Evolutionary conservation across 2,888 invertebrate species (phyloP).

Genomic region (Baccha elongata): DNA sequence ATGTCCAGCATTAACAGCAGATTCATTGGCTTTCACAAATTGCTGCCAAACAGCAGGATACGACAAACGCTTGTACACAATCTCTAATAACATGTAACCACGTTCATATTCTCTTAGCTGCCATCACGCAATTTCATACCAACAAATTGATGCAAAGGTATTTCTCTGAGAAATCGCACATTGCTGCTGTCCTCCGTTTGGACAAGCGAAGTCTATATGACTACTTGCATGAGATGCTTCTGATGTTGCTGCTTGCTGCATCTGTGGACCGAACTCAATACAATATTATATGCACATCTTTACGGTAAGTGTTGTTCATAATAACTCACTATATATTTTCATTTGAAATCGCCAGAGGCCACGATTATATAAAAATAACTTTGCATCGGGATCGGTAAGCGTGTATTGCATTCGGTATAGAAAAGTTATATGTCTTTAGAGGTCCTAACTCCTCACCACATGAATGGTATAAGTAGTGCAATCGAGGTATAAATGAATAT

Average conservation of each 20-base stretch:
- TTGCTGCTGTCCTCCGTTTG: conserved; percentile 7
- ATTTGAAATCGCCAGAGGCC: too few relatives aligned
- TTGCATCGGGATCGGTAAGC: background rate
- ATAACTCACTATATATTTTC: conserved; percentile 11
- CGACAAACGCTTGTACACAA: background rate
- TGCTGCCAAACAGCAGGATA: background rate
- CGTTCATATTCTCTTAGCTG: background rate
- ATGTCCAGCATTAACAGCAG: conserved; percentile 16
- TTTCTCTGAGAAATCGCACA: background rate
- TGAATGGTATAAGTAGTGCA: conserved; percentile 28
- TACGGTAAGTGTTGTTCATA: conserved; percentile 9
- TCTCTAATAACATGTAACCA: conserved; percentile 22
- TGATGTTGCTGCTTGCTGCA: background rate
- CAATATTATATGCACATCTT: conserved; percentile 17
- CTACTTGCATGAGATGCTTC: conserved; percentile 1
- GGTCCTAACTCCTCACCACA: background rate
- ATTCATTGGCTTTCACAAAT: conserved; percentile 19
- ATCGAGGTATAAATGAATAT: conserved; percentile 16
- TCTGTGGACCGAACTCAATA: background rate
- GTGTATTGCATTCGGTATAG: background rate
- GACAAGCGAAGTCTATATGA: too few relatives aligned
- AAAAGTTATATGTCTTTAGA: background rate
- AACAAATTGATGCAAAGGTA: background rate
- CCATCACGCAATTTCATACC: conserved; percentile 7
- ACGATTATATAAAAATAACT: too few relatives aligned